phyloP scores from a whole-genome alignment of 1,140 invertebrate species.

The Plectrocnemia conspersa region DNA sequence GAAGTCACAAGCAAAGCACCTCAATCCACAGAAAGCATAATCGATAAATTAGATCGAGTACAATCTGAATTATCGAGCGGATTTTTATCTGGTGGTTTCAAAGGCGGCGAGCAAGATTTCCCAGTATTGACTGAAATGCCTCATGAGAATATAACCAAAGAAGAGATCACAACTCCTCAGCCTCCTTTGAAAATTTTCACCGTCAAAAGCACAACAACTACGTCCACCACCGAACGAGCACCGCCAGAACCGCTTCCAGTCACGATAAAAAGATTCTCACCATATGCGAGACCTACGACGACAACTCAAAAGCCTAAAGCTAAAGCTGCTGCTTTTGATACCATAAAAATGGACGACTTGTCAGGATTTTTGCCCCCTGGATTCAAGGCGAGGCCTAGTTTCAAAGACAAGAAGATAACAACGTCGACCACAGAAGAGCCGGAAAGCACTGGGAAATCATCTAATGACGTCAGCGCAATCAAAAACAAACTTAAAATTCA shows the following conservation, averaged over 20 bases:
- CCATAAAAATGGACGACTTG: constrained; percentile 58
- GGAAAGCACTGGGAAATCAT: constrained; percentile 38
- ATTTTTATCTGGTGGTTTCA: constrained; percentile 60
- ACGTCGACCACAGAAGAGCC: constrained; percentile 40
- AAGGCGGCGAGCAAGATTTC: constrained; percentile 53
- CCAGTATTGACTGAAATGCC: constrained; percentile 56
- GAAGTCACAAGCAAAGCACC: constrained; percentile 39
- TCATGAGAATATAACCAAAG: constrained; percentile 49
- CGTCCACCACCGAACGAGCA: constrained; percentile 44
- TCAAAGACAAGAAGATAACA: constrained; percentile 52
- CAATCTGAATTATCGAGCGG: constrained; percentile 76
- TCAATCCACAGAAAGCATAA: constrained; percentile 73
- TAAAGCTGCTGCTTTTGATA: constrained; percentile 52
- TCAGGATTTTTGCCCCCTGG: constrained; percentile 57
- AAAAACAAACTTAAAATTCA: constrained; percentile 52
- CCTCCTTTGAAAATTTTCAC: constrained; percentile 45
- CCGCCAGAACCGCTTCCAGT: constrained; percentile 49
- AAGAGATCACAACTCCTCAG: constrained; percentile 36
- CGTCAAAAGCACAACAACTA: constrained; percentile 44
- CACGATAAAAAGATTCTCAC: constrained; percentile 64
- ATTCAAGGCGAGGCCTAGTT: constrained; percentile 54
- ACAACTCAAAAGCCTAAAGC: constrained; percentile 47
- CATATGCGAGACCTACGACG: constrained; percentile 51
- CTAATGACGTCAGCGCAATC: constrained; percentile 47
- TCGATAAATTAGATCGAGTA: constrained; percentile 76